Percentiles rank a stretch among this genome's conserved stretches.
phyloP scores from a whole-genome alignment of 2,113 vertebrate genomes.

The Perognathus longimembris region DNA sequence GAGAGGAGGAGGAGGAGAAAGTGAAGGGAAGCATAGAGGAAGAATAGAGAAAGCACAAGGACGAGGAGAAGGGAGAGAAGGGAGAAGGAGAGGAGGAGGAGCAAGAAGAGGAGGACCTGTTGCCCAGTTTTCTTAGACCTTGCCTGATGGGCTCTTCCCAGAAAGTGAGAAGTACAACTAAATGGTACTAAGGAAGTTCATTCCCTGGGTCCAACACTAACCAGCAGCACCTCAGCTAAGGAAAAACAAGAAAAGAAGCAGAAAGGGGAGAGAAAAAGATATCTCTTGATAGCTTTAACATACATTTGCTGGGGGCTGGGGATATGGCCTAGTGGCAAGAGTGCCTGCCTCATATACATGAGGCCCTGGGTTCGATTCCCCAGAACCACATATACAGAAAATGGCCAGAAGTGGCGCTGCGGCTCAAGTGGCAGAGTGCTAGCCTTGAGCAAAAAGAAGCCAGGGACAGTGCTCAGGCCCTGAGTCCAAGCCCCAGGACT shows the following conservation, averaged over 20 bases:
- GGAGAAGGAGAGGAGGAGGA: not conserved
- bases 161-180: not conserved
- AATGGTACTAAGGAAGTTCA: not conserved
- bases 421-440: too few species aligned
- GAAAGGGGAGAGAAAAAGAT: not conserved
- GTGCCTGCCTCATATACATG: too few species aligned
- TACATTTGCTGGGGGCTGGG: not conserved
- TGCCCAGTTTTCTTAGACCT: not conserved
- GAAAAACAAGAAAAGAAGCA: not conserved
- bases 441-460: too few species aligned
- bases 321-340: too few species aligned
- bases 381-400: too few species aligned
- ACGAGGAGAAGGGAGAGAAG: not conserved
- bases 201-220: not conserved
- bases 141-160: not conserved
- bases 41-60: not conserved
- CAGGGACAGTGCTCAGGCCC: too few species aligned
- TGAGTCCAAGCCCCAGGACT: too few species aligned
- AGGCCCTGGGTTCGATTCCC: too few species aligned
- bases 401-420: too few species aligned
- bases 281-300: not conserved
- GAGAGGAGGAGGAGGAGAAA: not conserved
- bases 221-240: not conserved
- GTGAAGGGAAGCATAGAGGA: not conserved
- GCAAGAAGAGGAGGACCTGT: fast-evolving